phyloP scores from a whole-genome alignment of 2,888 invertebrate species.

The Leucoptera coffeella region DNA sequence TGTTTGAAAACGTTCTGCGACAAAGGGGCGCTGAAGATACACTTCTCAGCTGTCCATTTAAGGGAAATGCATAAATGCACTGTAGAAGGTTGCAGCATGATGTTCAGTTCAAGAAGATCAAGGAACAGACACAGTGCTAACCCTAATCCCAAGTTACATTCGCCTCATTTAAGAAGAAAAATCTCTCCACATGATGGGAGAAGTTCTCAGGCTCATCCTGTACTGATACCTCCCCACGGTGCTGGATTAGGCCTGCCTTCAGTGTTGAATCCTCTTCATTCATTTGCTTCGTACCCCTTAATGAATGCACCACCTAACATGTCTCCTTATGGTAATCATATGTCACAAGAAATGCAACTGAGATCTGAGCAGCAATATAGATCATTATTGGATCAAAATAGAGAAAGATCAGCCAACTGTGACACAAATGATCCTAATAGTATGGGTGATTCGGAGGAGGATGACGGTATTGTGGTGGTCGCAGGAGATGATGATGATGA shows the following conservation, averaged over 20 bases:
- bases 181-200: constrained; percentile 92
- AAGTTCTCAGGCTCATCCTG: constrained; percentile 79
- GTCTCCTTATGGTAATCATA: too few species aligned
- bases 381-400: too few species aligned
- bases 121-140: constrained; percentile 96
- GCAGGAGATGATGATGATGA: constrained; percentile 72
- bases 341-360: constrained; percentile 38
- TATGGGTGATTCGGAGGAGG: constrained; percentile 63
- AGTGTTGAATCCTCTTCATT: constrained; percentile 64
- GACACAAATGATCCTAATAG: constrained; percentile 55
- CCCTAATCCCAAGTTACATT: constrained; percentile 96
- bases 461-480: constrained; percentile 73
- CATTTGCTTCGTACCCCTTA: constrained; percentile 74
- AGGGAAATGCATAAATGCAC: constrained; percentile 99
- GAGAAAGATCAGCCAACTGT: constrained; percentile 23
- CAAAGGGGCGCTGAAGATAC: constrained; percentile 98
- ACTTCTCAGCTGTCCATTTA: constrained; percentile 96
- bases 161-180: constrained; percentile 88
- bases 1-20: constrained; percentile 99
- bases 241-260: constrained; percentile 60
- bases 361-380: constrained; percentile 4
- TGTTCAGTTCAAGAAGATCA: constrained; percentile 95
- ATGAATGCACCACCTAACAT: constrained; percentile 65
- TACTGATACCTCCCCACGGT: constrained; percentile 67
- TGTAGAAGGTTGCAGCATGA: constrained; percentile 97